These are phyloP conservation scores for Syrphus vitripennis DNA, from an alignment of 2,888 invertebrate species.

Conservation along the genomic window DNA sequence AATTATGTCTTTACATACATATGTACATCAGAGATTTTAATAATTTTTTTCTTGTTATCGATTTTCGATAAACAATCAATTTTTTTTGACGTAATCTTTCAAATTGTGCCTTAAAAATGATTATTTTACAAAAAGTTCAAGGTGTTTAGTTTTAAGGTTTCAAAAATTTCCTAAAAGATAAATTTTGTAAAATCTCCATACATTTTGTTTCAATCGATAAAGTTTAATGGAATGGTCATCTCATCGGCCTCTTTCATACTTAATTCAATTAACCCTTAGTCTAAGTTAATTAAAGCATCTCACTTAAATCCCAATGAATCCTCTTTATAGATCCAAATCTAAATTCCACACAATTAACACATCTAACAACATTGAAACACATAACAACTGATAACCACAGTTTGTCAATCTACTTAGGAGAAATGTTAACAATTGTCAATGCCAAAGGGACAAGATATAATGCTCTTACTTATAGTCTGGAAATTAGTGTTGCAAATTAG, in stretches of 20 bases:
- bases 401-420: neutral
- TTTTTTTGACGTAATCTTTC: no score
- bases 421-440: conserved; percentile 61
- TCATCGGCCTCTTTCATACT: neutral
- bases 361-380: neutral
- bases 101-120: no score
- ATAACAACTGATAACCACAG: neutral
- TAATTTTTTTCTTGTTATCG: no score
- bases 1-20: no score
- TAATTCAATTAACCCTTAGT: neutral
- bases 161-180: no score
- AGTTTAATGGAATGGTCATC: neutral
- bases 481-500: neutral
- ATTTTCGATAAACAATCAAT: no score
- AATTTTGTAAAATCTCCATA: no score
- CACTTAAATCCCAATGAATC: neutral
- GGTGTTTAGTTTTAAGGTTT: no score
- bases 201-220: no score
- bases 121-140: no score
- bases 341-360: neutral
- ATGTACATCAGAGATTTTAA: no score
- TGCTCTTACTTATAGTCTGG: neutral
- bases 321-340: neutral
- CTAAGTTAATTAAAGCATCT: neutral
- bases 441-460: conserved; percentile 16